phyloP scores from a whole-genome alignment of 1,140 invertebrate species.

The Brachionus calyciflorus region DNA sequence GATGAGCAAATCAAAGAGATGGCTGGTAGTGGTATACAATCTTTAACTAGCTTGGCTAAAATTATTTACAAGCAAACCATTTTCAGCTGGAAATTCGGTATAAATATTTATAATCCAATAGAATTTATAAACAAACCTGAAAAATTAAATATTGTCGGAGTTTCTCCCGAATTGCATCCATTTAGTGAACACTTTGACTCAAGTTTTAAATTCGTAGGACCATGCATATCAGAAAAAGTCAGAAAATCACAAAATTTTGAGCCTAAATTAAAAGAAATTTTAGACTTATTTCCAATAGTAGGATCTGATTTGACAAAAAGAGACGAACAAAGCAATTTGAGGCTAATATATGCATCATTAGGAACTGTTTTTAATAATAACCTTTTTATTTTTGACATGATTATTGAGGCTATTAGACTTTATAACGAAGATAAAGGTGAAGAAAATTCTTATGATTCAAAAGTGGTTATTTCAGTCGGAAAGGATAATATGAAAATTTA shows the following conservation, averaged over 20 bases:
- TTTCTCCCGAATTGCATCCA: constrained; percentile 29
- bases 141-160: constrained; percentile 10
- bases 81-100: neutral
- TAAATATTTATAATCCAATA: constrained; percentile 7
- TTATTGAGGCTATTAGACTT: neutral
- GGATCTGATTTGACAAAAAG: neutral
- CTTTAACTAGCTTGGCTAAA: neutral
- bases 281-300: neutral
- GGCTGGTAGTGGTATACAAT: neutral
- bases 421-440: neutral
- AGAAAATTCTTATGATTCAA: neutral
- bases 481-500: neutral
- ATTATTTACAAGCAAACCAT: neutral
- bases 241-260: neutral
- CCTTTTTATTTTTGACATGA: constrained; percentile 16
- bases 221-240: neutral
- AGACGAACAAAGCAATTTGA: neutral
- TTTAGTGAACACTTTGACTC: neutral
- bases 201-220: constrained; percentile 20
- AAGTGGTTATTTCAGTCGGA: constrained; percentile 5
- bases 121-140: neutral
- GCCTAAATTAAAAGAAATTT: neutral
- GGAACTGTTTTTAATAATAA: constrained; percentile 42
- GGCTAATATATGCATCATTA: constrained; percentile 22
- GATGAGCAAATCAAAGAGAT: neutral